Base-by-base conservation (phyloP, 2,888 invertebrate genomes). In the Calliphora vomitoria region DNA sequence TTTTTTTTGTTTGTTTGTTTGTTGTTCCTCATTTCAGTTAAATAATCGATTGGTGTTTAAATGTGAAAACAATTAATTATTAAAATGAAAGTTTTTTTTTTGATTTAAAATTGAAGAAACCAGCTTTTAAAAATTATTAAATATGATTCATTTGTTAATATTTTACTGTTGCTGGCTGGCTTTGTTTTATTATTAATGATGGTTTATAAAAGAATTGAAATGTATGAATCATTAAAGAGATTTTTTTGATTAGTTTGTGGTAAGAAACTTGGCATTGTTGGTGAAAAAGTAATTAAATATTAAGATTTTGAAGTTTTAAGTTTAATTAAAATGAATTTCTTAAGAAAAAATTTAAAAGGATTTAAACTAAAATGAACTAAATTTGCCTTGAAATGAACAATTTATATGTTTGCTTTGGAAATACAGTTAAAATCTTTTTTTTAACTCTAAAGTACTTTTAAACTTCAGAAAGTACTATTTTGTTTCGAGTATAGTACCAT, bases 41-140 rank as follows among this genome's bases (percentile, higher is more conserved):
- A 41, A 38, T 62, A 71, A 71, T 72, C 66, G 81, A 69, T 81
- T 76, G 64, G 50, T 60, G 53, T 68, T 74, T 55, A 55, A 78
- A 72, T 55, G 11, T 72, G 18, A 20, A 72, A 64, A 78, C 47
- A 87, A 87, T 87, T 87, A 87, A 83, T 80, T 83, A 83, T 76
- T 64, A 50, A 68, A 75, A 86, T 58, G 47, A 75, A 80, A 18
- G 53, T 71, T 80, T 38, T 58, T 64, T 50, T 38, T 6, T 80
- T 50, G 6, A 58, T 15, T 47, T 68, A 35, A 58, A 8, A 10
- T n/a, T 41, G 47, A 11, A 64, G 68, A 47, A 76, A 25, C 55
- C 2, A 20, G 50, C 13, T 50, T 60, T 68, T 41, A n/a, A 78
- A 25, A 60, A 35, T 38, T 15, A 44, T 69, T 60, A 64, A 50